Evolutionary conservation across 2,797 vertebrate genomes (phyloP).

Genomic region (Carcharodon carcharias): DNA sequence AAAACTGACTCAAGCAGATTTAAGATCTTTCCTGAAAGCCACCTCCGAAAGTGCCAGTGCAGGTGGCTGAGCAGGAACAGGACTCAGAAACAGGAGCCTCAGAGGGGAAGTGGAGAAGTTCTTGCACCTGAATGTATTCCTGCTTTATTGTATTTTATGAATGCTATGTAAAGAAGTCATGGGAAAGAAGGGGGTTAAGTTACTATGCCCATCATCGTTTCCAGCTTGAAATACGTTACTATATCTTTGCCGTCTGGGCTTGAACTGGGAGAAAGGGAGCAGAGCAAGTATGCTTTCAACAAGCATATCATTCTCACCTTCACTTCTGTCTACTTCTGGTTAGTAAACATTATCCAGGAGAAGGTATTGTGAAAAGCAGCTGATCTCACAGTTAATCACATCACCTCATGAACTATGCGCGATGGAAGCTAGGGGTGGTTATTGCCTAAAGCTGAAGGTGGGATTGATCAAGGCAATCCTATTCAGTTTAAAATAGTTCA

Average conservation of each 20-base stretch:
- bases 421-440: background rate
- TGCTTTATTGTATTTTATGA: background rate
- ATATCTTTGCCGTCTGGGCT: background rate
- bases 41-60: background rate
- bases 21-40: background rate
- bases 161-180: background rate
- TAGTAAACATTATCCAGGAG: background rate
- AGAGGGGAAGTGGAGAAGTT: background rate
- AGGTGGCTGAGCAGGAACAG: background rate
- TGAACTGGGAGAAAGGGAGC: background rate
- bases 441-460: background rate
- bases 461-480: background rate
- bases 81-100: background rate
- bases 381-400: background rate
- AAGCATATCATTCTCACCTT: background rate
- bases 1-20: background rate
- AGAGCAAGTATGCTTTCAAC: background rate
- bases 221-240: background rate
- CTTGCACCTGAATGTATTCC: background rate
- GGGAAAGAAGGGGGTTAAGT: background rate
- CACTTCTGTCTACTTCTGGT: background rate
- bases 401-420: background rate
- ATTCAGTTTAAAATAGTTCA: background rate
- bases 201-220: background rate
- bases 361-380: background rate